Evolutionary conservation across 2,113 vertebrate species (phyloP).

Genomic region (Pomatorhinus ruficollis): DNA sequence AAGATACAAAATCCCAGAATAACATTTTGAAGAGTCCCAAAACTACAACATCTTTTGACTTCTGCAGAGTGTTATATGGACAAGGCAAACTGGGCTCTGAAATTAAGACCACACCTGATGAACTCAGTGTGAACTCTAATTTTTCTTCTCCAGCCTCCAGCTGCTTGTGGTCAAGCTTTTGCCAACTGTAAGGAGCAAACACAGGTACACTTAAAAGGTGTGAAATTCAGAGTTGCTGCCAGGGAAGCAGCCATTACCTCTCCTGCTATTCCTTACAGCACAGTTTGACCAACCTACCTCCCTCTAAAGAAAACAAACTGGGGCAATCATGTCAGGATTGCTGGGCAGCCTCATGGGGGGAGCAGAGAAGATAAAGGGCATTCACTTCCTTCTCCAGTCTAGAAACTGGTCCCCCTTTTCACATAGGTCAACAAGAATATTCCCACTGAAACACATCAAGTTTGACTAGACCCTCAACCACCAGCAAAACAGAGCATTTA

Average conservation of each 20-base stretch:
- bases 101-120: background rate
- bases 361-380: background rate
- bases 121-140: background rate
- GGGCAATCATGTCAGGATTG: background rate
- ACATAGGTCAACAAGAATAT: background rate
- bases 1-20: background rate
- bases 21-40: background rate
- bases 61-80: fast-evolving
- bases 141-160: background rate
- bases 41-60: background rate
- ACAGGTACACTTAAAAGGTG: background rate
- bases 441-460: background rate
- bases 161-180: background rate
- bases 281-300: background rate
- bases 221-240: background rate
- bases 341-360: background rate
- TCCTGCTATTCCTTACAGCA: background rate
- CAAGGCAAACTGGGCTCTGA: fast-evolving
- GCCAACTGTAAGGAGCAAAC: background rate
- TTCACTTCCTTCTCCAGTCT: background rate
- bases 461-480: background rate
- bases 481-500: background rate
- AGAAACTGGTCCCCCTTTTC: background rate
- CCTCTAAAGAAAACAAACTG: background rate
- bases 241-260: background rate